Base-by-base conservation (phyloP, 2,113 vertebrate species). In the Uria aalge region DNA sequence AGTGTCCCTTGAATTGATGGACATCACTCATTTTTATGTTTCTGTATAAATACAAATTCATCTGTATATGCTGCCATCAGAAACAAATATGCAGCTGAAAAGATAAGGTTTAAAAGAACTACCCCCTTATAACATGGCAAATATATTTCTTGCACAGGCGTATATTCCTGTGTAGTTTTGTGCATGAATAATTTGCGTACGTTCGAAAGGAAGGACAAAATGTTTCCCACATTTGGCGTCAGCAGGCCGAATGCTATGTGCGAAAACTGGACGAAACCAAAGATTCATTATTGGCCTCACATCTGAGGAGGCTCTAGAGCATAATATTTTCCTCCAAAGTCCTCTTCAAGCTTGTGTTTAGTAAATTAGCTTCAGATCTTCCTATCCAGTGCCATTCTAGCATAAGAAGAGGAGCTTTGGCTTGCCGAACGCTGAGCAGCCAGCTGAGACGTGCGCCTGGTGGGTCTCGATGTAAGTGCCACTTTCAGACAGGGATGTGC, bases 241-340 rank as follows among this genome's bases (percentile, higher is more conserved):
- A 84, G 48, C 38, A 79, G 75, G 18, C 48, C 4, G 1, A 94
- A 60, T 76, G 62, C 43, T 91, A 64, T 41, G 69, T 91, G 83
- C 90, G 91, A 95, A 94, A 92, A 87, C 62, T 85, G 84, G 80
- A 91, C 94, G 87, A 92, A 85, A 77, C 34, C 36, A 38, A 72
- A n/a, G 32, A 69, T 60, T 88, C 36, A 4, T 80, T 77, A 38
- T 79, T 95, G 80, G 80, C 89, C 38, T 84, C 53, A 76, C 71
- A 92, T 92, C 89, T 95, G 74, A 95, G 84, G 30, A 95, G 87
- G 36, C 24, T 85, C 20, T 64, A 79, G n/a, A 89, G n/a, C 50
- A 38, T 67, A 91, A 11, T 60, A 26, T 90, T 97, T 97, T 91
- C 41, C 53, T 86, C 43, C n/a, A 73, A 38, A 68, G 30, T 72